Base-by-base conservation (phyloP, 2,888 invertebrate genomes). In the Lasiommata megera region DNA sequence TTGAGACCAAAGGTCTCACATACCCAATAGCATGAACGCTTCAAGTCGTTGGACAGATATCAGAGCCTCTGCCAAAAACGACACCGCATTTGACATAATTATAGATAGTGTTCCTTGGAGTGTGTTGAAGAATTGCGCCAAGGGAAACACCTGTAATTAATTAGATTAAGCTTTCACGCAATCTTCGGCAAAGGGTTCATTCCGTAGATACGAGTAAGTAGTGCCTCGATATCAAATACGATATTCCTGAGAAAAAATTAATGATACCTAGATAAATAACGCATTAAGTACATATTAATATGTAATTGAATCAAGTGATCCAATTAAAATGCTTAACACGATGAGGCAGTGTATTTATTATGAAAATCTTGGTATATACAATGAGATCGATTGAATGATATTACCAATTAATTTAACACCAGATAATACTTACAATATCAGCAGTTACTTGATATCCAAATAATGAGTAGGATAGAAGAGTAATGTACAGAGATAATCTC, bases 401-500 rank as follows among this genome's bases (percentile, higher is more conserved):
- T 34, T 23, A 34, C 11, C 11, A 34, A n/a, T 23, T 23, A 3
- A 23, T 23, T 23, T 2, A 23, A 34, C 6, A 6, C 14, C 3
- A 28, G 9, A 2, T 2, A 36, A 47, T 60, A 82, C 87, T 84
- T 76, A 92, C 92, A 68, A 91, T 92, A 66, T 93, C 93, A 55
- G 91, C 91, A 5, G 91, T 90, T 57, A 87, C 88, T 69, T 83
- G 80, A 68, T 93, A 92, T 0, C 95, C 96, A 67, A 94, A 83
- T 1, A 96, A 85, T 9, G 95, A 94, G 74, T 94, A 96, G 0
- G 95, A 93, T 46, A 96, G 90, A 54, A 98, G 92, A 1, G 96
- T 96, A 61, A 96, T 93, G 75, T 95, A 96, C 8, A 97, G 89
- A 1, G 97, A 95, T 48, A 97, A 92, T 64, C 98, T 94, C 73